These are phyloP conservation scores for Pocillopora verrucosa DNA, from an alignment of 64 coral and sea anemone species.

Conservation along the genomic window DNA sequence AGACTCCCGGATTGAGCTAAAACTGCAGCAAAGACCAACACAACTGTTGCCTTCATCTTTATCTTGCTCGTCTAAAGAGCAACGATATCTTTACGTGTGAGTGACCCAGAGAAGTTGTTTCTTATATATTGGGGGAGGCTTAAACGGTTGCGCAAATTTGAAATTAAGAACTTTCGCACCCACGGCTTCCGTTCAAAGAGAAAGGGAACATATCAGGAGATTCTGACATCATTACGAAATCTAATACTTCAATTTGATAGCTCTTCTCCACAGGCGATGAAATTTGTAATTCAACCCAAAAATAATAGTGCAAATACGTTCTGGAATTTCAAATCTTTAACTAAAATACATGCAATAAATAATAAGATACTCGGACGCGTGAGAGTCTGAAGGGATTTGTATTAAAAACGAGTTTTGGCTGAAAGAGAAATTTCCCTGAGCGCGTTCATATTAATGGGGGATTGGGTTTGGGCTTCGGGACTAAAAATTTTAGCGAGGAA, in stretches of 20 bases:
- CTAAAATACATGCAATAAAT: too few relatives aligned
- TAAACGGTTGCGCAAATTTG: background rate
- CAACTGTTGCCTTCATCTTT: background rate
- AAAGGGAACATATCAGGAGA: background rate
- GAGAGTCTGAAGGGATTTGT: too few relatives aligned
- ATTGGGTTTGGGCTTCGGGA: too few relatives aligned
- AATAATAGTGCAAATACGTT: background rate
- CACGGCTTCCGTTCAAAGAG: background rate
- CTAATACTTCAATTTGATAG: too few relatives aligned
- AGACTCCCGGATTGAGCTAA: background rate
- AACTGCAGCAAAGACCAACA: background rate
- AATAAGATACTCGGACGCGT: too few relatives aligned
- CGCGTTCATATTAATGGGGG: too few relatives aligned
- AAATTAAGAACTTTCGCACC: background rate
- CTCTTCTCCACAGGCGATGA: background rate
- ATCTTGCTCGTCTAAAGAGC: background rate
- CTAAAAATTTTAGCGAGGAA: too few relatives aligned
- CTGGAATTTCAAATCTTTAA: too few relatives aligned
- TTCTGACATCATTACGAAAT: too few relatives aligned
- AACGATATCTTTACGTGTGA: background rate
- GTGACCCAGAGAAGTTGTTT: background rate
- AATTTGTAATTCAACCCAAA: background rate
- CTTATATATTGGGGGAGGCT: background rate
- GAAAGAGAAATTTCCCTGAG: too few relatives aligned
- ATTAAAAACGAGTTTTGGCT: too few relatives aligned